Evolutionary conservation across 64 coral and sea anemone genomes (phyloP).

Genomic region (Pocillopora damicornis): DNA sequence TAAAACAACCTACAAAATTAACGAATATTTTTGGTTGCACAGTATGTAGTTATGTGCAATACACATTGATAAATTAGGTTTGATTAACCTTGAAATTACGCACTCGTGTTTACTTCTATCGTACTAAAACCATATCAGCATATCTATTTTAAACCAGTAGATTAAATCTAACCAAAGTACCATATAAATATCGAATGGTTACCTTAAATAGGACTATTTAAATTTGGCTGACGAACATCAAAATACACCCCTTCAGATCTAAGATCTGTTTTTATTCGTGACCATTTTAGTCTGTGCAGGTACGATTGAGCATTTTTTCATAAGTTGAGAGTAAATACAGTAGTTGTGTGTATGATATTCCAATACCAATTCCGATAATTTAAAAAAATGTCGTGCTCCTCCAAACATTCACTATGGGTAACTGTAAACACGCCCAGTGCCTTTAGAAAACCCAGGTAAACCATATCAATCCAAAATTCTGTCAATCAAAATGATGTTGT

Average conservation of each 20-base stretch:
- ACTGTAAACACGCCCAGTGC: neutral
- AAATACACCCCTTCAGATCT: neutral
- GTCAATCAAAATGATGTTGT: neutral
- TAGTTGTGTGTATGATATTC: too few relatives aligned
- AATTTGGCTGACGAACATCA: neutral
- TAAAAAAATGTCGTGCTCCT: neutral
- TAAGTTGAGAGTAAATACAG: neutral
- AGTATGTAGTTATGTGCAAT: neutral
- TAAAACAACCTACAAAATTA: neutral
- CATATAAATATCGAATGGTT: conserved; percentile 33
- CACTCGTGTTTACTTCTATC: neutral
- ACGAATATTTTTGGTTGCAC: neutral
- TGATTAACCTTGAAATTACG: neutral
- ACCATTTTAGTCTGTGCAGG: neutral
- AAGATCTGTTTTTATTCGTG: neutral
- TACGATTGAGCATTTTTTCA: neutral
- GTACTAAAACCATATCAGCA: too few relatives aligned
- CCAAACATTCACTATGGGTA: neutral
- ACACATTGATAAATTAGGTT: neutral
- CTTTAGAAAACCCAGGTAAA: neutral
- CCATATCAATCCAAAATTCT: neutral
- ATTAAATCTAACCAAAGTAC: neutral
- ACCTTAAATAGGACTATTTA: conserved; percentile 15
- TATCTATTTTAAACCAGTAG: neutral
- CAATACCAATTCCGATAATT: neutral